phyloP scores from a whole-genome alignment of 1,140 invertebrate genomes.

The Leptinotarsa texana region DNA sequence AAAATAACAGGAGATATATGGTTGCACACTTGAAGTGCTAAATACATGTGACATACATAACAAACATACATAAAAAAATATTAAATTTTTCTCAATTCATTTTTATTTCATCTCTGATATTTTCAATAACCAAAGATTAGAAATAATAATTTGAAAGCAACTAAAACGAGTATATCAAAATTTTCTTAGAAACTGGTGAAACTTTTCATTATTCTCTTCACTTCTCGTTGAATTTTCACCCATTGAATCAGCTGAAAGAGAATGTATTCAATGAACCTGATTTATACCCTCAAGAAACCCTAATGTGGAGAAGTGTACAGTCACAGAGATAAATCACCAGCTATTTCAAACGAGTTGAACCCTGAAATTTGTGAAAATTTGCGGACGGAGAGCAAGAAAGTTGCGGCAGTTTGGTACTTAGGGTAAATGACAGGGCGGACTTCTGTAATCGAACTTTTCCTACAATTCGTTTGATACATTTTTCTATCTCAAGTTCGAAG shows the following conservation, averaged over 20 bases:
- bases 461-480: neutral
- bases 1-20: no score
- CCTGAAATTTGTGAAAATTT: slow-evolving; percentile 3
- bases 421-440: neutral
- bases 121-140: no score
- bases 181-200: no score
- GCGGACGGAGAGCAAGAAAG: neutral
- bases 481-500: neutral
- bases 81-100: no score
- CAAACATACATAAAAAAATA: no score
- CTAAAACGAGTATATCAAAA: no score
- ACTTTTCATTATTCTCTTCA: neutral
- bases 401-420: neutral
- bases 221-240: neutral
- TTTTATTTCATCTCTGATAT: no score
- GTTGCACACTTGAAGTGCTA: no score
- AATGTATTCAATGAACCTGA: neutral
- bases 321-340: neutral
- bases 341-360: neutral
- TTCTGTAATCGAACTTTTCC: neutral
- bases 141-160: no score
- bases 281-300: neutral
- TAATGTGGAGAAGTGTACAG: neutral
- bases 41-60: no score
- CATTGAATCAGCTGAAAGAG: neutral